phyloP scores from a whole-genome alignment of 2,797 vertebrate genomes.

The Aeoliscus strigatus region DNA sequence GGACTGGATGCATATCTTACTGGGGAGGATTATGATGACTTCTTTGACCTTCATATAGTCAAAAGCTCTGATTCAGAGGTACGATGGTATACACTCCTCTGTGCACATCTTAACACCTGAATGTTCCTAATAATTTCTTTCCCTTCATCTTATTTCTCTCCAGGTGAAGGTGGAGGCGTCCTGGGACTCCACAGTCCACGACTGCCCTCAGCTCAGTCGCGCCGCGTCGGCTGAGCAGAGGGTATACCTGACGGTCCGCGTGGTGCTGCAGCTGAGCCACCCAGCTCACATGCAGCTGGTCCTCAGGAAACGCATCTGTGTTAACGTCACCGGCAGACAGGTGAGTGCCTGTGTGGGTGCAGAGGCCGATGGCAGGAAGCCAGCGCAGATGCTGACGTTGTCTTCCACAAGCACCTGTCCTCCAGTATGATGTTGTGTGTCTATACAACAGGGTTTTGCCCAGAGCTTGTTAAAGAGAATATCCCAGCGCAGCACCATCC shows the following conservation, averaged over 20 bases:
- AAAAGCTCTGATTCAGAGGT: conserved; percentile 85
- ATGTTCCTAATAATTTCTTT: background rate
- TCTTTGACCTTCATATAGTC: conserved; percentile 91
- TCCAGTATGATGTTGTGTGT: conserved; percentile 1
- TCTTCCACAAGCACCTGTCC: no score
- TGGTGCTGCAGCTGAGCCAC: conserved; percentile 87
- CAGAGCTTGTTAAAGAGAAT: conserved; percentile 90
- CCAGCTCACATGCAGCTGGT: conserved; percentile 90
- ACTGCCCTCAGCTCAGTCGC: conserved; percentile 85
- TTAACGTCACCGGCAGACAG: conserved; percentile 76
- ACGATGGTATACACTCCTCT: background rate
- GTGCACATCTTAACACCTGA: no score
- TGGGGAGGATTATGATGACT: conserved; percentile 87
- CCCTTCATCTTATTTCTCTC: background rate
- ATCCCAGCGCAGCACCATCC: conserved; percentile 87
- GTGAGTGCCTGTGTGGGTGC: conserved; percentile 48
- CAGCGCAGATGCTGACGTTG: no score
- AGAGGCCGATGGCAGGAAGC: no score
- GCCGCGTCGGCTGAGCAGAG: conserved; percentile 78
- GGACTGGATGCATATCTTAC: conserved; percentile 84
- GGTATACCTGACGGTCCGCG: conserved; percentile 85
- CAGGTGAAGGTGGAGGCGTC: conserved; percentile 92
- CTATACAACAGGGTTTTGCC: conserved; percentile 83
- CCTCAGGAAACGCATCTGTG: conserved; percentile 90
- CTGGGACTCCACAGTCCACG: conserved; percentile 93